Evolutionary conservation across 2,888 invertebrate genomes (phyloP), one percentile per base, ranked within the genome.

Genomic region (Mayetiola destructor): DNA sequence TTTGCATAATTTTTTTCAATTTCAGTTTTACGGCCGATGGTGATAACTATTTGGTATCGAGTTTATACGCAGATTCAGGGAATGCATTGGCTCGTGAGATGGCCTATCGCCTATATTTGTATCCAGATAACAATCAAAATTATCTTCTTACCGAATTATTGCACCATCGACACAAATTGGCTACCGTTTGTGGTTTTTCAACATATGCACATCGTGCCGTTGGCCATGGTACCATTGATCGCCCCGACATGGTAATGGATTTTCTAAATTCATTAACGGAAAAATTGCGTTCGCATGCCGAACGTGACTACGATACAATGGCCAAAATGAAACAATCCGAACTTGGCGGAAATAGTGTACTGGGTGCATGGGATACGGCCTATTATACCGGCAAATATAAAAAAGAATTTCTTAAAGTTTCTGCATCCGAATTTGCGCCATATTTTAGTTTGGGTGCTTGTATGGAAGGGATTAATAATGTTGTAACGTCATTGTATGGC

Each of bases 391-490:
- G 82, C 2, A 82, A 82, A 66, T 82, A 85, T 0, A 88, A 85
- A 68, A 79, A 78, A 0, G 78, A 81, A 59, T 77, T 84, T 65
- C 73, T 89, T 0, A 79, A 84, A 59, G 81, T 82, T 0, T 81
- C 81, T 12, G 78, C 80, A 57, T 77, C 80, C 4, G 88, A 89
- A 64, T 88, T 85, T 65, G 78, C 85, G 40, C 88, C 87, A 2
- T 94, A 85, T 70, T 93, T 92, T 72, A 94, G 89, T 12, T 76
- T 97, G 1, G 96, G 96, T 1, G 81, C 85, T 8, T 95, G 96
- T 65, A 96, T 99, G 93, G 94, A 95, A 66, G 99, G 97, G 0
- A 75, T 99, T n/a, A 89, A 90, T 68, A 79, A 83, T 67, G 72
- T 99, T n/a, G 86, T 93, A 62, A 79, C 84, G 60, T 78, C 81